Base-by-base conservation (phyloP, 1,140 invertebrate species). In the Leptinotarsa texana region DNA sequence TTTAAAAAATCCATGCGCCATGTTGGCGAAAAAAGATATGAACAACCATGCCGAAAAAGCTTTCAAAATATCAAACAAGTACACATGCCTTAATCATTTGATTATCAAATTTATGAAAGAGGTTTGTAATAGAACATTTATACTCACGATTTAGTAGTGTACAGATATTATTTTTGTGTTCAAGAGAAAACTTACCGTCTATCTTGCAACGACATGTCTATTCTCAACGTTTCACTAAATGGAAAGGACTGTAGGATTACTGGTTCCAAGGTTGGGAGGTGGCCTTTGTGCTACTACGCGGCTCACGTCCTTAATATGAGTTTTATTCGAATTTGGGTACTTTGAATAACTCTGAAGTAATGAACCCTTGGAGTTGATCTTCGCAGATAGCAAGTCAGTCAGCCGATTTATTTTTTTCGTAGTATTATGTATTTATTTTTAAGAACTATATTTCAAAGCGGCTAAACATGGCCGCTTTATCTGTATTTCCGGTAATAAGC, bases 141-240 rank as follows among this genome's bases (percentile, higher is more conserved):
- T 24, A 78, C 51, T 73, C 72, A 77, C 68, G 72, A 70, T 77
- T 76, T 73, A 33, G 61, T 68, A 77, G 63, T 70, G 63, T 68
- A 76, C 73, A 75, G n/a, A 62, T 15, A 63, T 74, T 75, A 75
- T 73, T 77, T 69, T 75, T 69, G 71, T 67, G 42, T 72, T 79
- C 79, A 82, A 80, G 81, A 84, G 82, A 83, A 80, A 86, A 89
- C 89, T 91, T 91, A 92, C 92, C 91, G 91, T 89, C 90, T 89
- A 86, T 92, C 91, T 85, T 89, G 88, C 89, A 90, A 90, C 85
- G 91, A 92, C 92, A 93, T 93, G 90, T 91, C 92, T 88, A 69
- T 87, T 89, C 89, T 91, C 33, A 87, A 88, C 88, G 87, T 88
- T 89, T 87, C 88, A 86, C 87, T 88, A 89, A 88, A 89, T 88